These are phyloP conservation scores for Thryonomys swinderianus DNA, from an alignment of 2,113 vertebrate genomes.

Conservation along the genomic window DNA sequence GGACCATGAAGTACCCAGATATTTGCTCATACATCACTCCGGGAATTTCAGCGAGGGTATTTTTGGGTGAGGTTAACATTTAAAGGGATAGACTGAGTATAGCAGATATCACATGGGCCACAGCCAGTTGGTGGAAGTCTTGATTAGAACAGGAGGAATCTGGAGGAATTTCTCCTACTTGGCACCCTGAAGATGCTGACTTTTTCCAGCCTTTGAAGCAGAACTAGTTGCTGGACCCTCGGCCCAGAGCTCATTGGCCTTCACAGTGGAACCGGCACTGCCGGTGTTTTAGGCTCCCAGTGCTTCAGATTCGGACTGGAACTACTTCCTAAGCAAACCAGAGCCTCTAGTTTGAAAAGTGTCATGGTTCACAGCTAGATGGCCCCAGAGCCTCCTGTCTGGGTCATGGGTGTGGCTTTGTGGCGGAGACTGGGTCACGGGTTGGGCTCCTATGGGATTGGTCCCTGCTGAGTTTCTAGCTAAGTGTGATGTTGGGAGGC, in stretches of 20 bases:
- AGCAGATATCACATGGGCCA: not conserved
- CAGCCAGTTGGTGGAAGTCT: not conserved
- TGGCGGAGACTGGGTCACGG: not conserved
- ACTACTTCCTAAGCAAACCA: not conserved
- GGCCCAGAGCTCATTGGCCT: not conserved
- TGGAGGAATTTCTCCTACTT: not conserved
- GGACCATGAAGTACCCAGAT: not conserved
- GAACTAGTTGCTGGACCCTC: not conserved
- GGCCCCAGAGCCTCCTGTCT: not conserved
- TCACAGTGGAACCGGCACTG: accelerated
- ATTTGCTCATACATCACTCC: not conserved
- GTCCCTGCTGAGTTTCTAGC: not conserved
- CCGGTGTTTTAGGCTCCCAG: not conserved
- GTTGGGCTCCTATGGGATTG: not conserved
- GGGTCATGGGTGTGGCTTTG: not conserved
- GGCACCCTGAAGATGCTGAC: accelerated
- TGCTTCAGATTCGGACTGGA: not conserved
- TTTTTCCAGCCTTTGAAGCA: not conserved
- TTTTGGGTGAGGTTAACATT: not conserved
- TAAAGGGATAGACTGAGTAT: not conserved
- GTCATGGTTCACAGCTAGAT: not conserved
- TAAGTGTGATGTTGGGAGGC: not conserved
- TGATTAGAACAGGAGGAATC: not conserved
- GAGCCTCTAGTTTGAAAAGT: not conserved
- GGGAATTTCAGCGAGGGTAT: not conserved